Percentiles rank a stretch among this genome's conserved stretches.
Conservation (phyloP, 2,888 invertebrate genomes). For the Erebia aethiops region DNA sequence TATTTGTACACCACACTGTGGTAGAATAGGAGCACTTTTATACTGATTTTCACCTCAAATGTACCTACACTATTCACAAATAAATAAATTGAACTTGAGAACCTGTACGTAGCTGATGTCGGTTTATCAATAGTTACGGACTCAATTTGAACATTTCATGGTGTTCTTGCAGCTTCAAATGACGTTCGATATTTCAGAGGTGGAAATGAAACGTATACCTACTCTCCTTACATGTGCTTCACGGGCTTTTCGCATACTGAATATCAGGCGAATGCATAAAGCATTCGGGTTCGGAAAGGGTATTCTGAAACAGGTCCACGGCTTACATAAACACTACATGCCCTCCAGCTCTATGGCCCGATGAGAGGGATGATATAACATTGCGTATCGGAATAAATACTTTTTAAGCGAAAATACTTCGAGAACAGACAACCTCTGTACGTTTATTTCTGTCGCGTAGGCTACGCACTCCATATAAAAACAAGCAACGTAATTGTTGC, state of each 20-base stretch:
- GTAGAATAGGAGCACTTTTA: too few species aligned
- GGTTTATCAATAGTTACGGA: too few species aligned
- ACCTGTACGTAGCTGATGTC: not conserved
- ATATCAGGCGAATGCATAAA: conserved; percentile 52
- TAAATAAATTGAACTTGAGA: too few species aligned
- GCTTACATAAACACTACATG: conserved; percentile 58
- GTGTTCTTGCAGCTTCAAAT: not conserved
- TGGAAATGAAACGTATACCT: not conserved
- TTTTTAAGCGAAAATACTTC: not conserved
- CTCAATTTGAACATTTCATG: too few species aligned
- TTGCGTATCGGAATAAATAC: conserved; percentile 16
- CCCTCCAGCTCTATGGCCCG: conserved; percentile 48
- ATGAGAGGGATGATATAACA: conserved; percentile 36
- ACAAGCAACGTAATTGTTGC: too few species aligned
- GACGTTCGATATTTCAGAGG: not conserved
- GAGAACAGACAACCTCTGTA: too few species aligned
- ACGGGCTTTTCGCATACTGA: conserved; percentile 15
- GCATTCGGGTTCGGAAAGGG: conserved; percentile 30
- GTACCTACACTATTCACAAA: too few species aligned
- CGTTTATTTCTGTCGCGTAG: too few species aligned
- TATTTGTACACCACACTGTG: too few species aligned
- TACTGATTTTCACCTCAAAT: too few species aligned
- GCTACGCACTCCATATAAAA: too few species aligned
- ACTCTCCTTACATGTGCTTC: conserved; percentile 11
- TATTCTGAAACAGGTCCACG: conserved; percentile 51